phyloP scores from a whole-genome alignment of 2,888 invertebrate genomes.

The Nemotelus pantherinus region DNA sequence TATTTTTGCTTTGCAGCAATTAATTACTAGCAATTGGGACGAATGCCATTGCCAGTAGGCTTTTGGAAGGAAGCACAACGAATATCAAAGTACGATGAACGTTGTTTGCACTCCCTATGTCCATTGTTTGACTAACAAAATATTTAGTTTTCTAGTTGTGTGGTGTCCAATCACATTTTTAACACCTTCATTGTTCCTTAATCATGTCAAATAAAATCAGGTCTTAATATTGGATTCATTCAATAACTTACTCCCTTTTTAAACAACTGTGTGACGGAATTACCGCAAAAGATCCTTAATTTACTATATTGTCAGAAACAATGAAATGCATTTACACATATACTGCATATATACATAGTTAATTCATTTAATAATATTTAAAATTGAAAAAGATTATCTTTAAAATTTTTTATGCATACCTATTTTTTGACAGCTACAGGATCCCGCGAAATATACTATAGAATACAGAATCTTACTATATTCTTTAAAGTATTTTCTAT shows the following conservation, averaged over 20 bases:
- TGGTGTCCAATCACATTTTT: neutral
- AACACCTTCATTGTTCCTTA: too few species aligned
- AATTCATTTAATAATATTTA: too few species aligned
- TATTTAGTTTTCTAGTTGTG: neutral
- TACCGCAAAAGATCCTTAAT: neutral
- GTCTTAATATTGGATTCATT: neutral
- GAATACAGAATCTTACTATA: too few species aligned
- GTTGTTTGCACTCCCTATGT: conserved; percentile 33
- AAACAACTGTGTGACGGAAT: neutral
- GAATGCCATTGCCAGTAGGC: conserved; percentile 65
- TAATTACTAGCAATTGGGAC: conserved; percentile 71
- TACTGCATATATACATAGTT: too few species aligned
- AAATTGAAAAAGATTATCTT: too few species aligned
- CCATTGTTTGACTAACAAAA: conserved; percentile 2
- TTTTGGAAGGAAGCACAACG: conserved; percentile 41
- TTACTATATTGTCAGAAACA: neutral
- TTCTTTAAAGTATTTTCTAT: too few species aligned
- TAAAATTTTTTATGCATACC: too few species aligned
- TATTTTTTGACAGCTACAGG: too few species aligned
- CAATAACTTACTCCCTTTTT: neutral
- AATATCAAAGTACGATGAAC: conserved; percentile 50
- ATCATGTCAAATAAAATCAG: too few species aligned
- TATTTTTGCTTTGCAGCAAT: conserved; percentile 64
- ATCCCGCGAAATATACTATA: too few species aligned
- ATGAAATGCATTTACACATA: too few species aligned